Percentiles rank a stretch among this genome's conserved stretches.
Evolutionary conservation across 2,113 vertebrate genomes (phyloP).

Genomic region (Etheostoma cragini): DNA sequence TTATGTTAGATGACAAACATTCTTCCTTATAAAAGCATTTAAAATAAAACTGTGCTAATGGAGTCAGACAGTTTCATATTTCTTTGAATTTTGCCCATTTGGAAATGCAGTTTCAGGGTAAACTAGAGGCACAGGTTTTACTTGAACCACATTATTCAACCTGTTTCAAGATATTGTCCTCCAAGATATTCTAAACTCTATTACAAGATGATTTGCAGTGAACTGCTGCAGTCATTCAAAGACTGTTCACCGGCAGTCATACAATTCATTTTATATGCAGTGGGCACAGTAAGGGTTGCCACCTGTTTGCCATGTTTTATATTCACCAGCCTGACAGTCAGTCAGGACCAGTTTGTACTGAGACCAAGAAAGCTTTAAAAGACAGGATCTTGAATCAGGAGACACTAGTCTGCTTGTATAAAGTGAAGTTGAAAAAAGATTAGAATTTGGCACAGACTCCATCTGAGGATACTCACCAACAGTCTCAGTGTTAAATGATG

Average conservation of each 20-base stretch:
- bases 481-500: slow-evolving; percentile 6
- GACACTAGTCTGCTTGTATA: slow-evolving; percentile 5
- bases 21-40: slow-evolving; percentile 24
- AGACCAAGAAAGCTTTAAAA: not conserved
- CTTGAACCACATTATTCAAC: not conserved
- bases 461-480: slow-evolving; percentile 30
- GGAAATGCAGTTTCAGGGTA: not conserved
- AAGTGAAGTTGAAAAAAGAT: slow-evolving; percentile 40
- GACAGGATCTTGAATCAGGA: not conserved
- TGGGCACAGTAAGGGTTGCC: not conserved
- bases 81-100: not conserved
- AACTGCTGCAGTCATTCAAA: slow-evolving; percentile 23
- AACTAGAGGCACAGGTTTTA: not conserved
- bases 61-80: not conserved
- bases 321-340: slow-evolving; percentile 28
- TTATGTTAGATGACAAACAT: slow-evolving; percentile 5
- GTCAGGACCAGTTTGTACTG: slow-evolving; percentile 41
- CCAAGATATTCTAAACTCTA: slow-evolving; percentile 5
- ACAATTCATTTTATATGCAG: slow-evolving; percentile 30
- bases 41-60: not conserved
- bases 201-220: slow-evolving; percentile 44
- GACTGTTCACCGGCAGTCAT: slow-evolving; percentile 33
- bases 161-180: slow-evolving; percentile 10
- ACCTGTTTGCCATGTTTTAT: slow-evolving; percentile 55
- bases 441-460: slow-evolving; percentile 24